Evolutionary conservation across 2,113 vertebrate genomes (phyloP), one percentile per base, ranked within the genome.

Genomic region (Aegotheles bennettii): DNA sequence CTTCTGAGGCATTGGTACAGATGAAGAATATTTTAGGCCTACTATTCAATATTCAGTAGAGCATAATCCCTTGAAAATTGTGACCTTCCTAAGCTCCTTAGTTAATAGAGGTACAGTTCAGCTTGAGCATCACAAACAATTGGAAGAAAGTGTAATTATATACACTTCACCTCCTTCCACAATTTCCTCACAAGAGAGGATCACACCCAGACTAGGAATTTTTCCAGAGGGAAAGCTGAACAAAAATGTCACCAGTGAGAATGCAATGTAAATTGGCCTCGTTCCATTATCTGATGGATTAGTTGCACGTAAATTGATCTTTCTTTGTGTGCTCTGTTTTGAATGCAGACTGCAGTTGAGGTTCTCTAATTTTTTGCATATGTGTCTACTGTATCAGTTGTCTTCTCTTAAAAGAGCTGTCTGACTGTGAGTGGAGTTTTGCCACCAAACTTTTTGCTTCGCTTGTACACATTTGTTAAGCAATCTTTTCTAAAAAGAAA

Each of bases 261-360:
- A 36, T 2, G 1, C 10, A 26, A 1, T 0, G 6, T 50, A 59
- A 53, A 13, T n/a, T 50, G 48, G 4, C 11, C 18, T 29, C n/a
- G 36, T 42, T 74, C 47, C 2, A 1, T 56, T 65, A 2, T 4
- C 42, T 89, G 59, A 28, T 40, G 14, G 53, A 87, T 5, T 19
- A 42, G 12, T 3, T 29, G 11, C 29, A n/a, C 2, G 0, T 48
- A 15, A 85, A 35, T 47, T 51, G 29, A 6, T 25, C 33, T 26
- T 61, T 5, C 21, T 74, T 84, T n/a, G 28, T 9, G 21, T 56
- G 18, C 33, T 54, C 11, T 36, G 7, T 26, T n/a, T 19, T 29
- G 26, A n/a, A 33, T 36, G 31, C 23, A 60, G 35, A 12, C 12
- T 80, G 33, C 26, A 47, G 26, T 4, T 29, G 10, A 47, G 35